Base-by-base conservation (phyloP, 2,888 invertebrate species). In the Leucophenga montana region DNA sequence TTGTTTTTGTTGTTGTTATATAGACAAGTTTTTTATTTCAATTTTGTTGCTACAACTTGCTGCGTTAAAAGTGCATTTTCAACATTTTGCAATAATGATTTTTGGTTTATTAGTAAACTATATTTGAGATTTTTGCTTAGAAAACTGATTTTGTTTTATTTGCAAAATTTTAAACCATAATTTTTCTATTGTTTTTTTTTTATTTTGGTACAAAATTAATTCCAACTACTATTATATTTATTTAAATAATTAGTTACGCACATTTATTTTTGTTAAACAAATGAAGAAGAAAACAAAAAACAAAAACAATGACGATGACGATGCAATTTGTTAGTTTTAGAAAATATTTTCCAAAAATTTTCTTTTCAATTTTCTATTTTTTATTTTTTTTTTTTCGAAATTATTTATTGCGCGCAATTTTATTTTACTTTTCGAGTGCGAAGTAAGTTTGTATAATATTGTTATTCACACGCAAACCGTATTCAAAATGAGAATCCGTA, bases 221-320 rank as follows among this genome's bases (percentile, higher is more conserved):
- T 53, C n/a, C 1, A 53, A 53, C 11, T 56, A 18, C 20, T 3
- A n/a, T n/a, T 56, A 22, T 8, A 18, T 27, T 22, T 20, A 13
- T 13, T 22, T 22, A 57, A 57, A 22, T 57, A 54, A 31, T 57
- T 57, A 57, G 57, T 57, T 57, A 57, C 57, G 57, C 57, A 57
- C 57, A 57, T 57, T 57, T 54, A 54, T 54, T 54, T 54, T 54
- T 16, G 4, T 54, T 20, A 39, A 39, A 39, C 11, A 11, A n/a
- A n/a, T n/a, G n/a, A n/a, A n/a, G n/a, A n/a, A n/a, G n/a, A n/a
- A n/a, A n/a, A n/a, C n/a, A n/a, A n/a, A n/a, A n/a, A n/a, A n/a
- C n/a, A n/a, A n/a, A n/a, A n/a, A n/a, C n/a, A n/a, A n/a, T n/a
- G n/a, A n/a, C n/a, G n/a, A 39, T 11, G 8, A 11, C 11, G 8